Evolutionary conservation across 2,113 vertebrate species (phyloP), one percentile per base, ranked within the genome.

Genomic region (Carettochelys insculpta): DNA sequence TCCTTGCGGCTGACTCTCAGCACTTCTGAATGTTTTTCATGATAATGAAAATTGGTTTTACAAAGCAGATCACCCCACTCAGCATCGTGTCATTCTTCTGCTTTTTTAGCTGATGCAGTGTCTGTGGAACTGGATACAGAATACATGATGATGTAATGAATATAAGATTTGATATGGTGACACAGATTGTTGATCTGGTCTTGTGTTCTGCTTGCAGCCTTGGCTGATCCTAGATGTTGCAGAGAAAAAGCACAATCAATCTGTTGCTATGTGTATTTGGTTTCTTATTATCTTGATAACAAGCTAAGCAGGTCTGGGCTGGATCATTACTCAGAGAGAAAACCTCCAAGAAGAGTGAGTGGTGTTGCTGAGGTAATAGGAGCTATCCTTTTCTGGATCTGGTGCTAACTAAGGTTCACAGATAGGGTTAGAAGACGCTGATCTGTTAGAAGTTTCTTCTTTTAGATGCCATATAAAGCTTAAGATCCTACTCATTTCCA

Each of bases 401-500:
- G 61, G 53, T 52, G 16, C 0, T 80, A 78, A 52, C 71, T 54
- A 51, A 8, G 75, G 77, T 80, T 31, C 1, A 0, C 29, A 68
- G 34, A 11, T 34, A 43, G 38, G 2, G 20, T 22, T 29, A 56
- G 14, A 13, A 65, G 3, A 0, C 5, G 24, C 11, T 31, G 9
- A 20, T 1, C 17, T 8, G 0, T 3, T 29, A 3, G 4, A 77
- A 77, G 1, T 1, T 2, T 53, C 5, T 5, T n/a, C 17, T 78
- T 85, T 17, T 73, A 17, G 80, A 81, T 3, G 25, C 34, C 43
- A 19, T 54, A 24, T 31, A 53, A 31, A 90, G 45, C 20, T 12
- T 45, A 56, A 5, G 79, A 2, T 75, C 24, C 43, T 34, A 48
- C 51, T 48, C 48, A 12, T 56, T 47, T 77, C 17, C 27, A 45